Percentiles rank a stretch among this genome's conserved stretches.
Conservation (phyloP, 2,797 vertebrate species). For the Knipowitschia caucasica region DNA sequence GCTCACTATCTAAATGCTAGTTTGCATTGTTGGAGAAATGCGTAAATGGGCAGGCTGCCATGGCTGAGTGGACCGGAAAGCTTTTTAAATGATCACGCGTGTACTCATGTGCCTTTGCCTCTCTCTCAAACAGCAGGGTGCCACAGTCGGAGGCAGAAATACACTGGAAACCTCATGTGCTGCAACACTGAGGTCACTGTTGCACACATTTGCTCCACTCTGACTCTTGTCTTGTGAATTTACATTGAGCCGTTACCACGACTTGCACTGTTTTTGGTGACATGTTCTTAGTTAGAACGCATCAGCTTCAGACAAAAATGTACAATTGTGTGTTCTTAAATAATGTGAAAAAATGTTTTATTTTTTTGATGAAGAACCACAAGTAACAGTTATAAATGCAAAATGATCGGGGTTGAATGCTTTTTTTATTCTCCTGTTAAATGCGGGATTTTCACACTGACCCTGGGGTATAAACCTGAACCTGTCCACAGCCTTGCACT, state of each 20-base stretch:
- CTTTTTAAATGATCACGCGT: conserved; percentile 55
- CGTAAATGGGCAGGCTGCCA: conserved; percentile 52
- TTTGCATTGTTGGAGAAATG: conserved; percentile 20
- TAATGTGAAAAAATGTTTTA: too few relatives aligned
- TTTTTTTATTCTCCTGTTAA: too few relatives aligned
- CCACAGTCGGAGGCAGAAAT: conserved; percentile 21
- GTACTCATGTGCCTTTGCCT: conserved; percentile 31
- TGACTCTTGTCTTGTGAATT: conserved; percentile 17
- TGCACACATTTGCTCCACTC: conserved; percentile 8
- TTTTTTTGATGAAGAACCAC: too few relatives aligned
- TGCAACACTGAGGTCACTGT: conserved; percentile 26
- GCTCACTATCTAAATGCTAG: conserved; percentile 61
- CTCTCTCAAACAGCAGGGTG: conserved; percentile 34
- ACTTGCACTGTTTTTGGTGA: neutral
- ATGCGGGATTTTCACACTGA: too few relatives aligned
- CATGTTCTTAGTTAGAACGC: too few relatives aligned
- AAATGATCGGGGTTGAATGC: too few relatives aligned
- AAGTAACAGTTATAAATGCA: too few relatives aligned
- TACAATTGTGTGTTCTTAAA: too few relatives aligned
- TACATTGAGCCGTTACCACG: conserved; percentile 16
- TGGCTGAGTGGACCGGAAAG: conserved; percentile 47
- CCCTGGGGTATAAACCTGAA: too few relatives aligned
- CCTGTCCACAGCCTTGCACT: too few relatives aligned
- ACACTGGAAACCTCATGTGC: conserved; percentile 31
- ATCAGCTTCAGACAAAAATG: too few relatives aligned